Evolutionary conservation across 2,797 vertebrate species (phyloP).

Genomic region (Trichosurus vulpecula): DNA sequence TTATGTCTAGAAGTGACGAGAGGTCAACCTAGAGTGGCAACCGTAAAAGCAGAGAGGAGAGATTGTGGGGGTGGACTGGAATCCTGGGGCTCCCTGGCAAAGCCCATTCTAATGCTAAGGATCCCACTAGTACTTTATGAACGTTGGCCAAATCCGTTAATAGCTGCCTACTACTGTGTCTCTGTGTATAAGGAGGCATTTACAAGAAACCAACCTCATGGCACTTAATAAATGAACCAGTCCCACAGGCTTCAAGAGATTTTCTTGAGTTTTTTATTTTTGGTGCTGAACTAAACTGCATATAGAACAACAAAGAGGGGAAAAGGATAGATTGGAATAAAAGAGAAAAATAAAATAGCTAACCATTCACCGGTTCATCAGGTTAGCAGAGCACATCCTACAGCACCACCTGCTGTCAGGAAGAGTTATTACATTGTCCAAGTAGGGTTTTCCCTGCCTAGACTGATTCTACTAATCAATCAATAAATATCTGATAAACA

Average conservation of each 20-base stretch:
- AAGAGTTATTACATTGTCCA: background rate
- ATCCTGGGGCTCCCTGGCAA: background rate
- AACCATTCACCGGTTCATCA: background rate
- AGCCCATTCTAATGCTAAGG: background rate
- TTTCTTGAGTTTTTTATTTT: background rate
- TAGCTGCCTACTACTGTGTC: background rate
- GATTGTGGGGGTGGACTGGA: background rate
- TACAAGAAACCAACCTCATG: background rate
- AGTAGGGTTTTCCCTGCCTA: background rate
- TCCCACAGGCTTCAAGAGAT: background rate
- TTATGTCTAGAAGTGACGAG: background rate
- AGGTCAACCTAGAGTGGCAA: background rate
- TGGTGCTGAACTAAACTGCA: background rate
- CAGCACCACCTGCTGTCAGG: background rate
- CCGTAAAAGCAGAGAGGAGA: background rate
- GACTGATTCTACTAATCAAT: background rate
- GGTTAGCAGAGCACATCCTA: background rate
- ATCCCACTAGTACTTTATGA: background rate
- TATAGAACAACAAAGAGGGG: background rate
- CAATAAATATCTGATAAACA: background rate
- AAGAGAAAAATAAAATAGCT: background rate
- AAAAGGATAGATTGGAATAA: background rate
- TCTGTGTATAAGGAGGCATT: background rate
- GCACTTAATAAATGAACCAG: background rate
- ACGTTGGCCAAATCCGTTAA: background rate